Evolutionary conservation across 2,797 vertebrate species (phyloP).

Genomic region (Hydrocynus forskahlii): DNA sequence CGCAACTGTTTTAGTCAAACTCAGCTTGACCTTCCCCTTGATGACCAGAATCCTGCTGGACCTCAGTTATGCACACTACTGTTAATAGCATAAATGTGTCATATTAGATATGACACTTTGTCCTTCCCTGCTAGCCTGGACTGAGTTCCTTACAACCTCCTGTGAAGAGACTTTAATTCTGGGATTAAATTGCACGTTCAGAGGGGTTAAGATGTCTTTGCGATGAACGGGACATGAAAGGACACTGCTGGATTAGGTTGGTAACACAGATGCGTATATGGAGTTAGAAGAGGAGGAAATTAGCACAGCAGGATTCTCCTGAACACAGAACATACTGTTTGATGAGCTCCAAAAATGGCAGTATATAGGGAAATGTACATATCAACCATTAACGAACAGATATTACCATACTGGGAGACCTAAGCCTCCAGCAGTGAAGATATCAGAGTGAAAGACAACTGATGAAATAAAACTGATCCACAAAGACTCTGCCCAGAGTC

Average conservation of each 20-base stretch:
- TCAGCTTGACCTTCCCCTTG: conserved; percentile 49
- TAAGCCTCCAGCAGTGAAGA: neutral
- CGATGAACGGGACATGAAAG: conserved; percentile 73
- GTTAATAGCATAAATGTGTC: conserved; percentile 59
- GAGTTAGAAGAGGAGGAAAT: conserved; percentile 53
- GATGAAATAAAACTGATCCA: neutral
- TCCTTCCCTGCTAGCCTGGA: conserved; percentile 54
- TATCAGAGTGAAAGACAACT: neutral
- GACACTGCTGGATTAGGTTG: conserved; percentile 63
- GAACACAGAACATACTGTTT: conserved; percentile 15
- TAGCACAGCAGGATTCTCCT: neutral
- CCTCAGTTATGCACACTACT: conserved; percentile 47
- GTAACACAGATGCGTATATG: conserved; percentile 64
- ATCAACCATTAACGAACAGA: neutral
- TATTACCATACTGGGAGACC: neutral
- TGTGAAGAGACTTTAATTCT: conserved; percentile 62
- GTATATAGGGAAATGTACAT: conserved; percentile 1
- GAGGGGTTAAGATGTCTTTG: conserved; percentile 61
- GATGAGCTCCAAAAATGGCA: conserved; percentile 3
- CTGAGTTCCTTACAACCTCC: conserved; percentile 39
- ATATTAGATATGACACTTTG: conserved; percentile 61
- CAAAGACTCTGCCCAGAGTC: neutral
- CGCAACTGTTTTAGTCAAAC: conserved; percentile 51
- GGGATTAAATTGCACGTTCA: conserved; percentile 47
- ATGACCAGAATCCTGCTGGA: conserved; percentile 52